Base-by-base conservation (phyloP, 92 coral and sea anemone species). In the Epizoanthus stellaris region DNA sequence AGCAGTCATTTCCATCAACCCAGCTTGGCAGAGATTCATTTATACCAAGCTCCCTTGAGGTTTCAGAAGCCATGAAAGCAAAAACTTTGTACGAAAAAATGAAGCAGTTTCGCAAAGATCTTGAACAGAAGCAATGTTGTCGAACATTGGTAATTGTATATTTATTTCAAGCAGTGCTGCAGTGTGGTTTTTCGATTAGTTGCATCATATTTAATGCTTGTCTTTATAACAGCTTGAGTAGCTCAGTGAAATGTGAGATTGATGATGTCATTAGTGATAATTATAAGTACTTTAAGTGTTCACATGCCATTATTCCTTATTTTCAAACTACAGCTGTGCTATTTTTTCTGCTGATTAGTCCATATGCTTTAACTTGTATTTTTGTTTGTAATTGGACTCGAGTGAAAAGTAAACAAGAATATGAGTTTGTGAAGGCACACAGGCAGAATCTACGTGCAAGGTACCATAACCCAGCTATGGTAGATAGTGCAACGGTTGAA, bases 281-380 rank as follows among this genome's bases (percentile, higher is more conserved):
- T 17, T 82, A 87, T 54, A 57, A 63, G n/a, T 66, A 83, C 80
- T 90, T 87, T 47, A 77, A 73, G 74, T 90, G 93, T 67, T 82
- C 88, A 47, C 74, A 83, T 69, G 73, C 80, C 77, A 15, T 90
- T 68, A 77, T 79, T 68, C 91, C 88, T 4, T 68, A 59, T 13
- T 90, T 82, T 53, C 21, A 57, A 61, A 67, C 13, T 7, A 34
- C 86, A 23, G 19, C 73, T 42, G n/a, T 3, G 63, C 38, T 72
- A 23, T 57, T 70, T 59, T 70, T 17, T 3, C 7, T 70, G 7
- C 75, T 81, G 7, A 19, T 87, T 59, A 11, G 25, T 62, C 5
- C n/a, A 6, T 73, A 81, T 49, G 21, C 34, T 39, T 0, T 77
- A 21, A 36, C 25, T 4, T 53, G 67, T 76, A 1, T 36, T 38